Evolutionary conservation across 2,888 invertebrate species (phyloP), one percentile per base, ranked within the genome.

Genomic region (Microctonus hyperodae): DNA sequence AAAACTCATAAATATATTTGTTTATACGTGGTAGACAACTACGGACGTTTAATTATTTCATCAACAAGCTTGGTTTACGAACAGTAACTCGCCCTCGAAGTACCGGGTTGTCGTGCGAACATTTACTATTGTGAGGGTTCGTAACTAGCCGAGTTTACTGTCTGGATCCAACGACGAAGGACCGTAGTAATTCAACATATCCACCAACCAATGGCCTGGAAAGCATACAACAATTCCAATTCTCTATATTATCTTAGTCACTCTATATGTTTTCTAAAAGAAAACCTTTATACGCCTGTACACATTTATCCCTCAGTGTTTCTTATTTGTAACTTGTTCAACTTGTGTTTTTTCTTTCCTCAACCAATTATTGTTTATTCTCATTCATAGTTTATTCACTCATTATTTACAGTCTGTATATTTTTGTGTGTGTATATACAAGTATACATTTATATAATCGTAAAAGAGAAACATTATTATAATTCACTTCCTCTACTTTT

Each of bases 111-210:
- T 66, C 64, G 60, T 56, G 64, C 64, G 51, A 61, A 68, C 68
- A 61, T 70, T 73, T 72, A 72, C 67, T 68, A 64, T 69, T 67
- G 51, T 64, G 65, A 62, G 65, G 67, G 69, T 63, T 68, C 69
- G 68, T 69, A 67, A 69, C 68, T 68, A 28, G 7, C 64, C 28
- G 63, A 70, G 72, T 73, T 72, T 73, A 71, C 64, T 65, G 70
- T 72, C 68, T 64, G 53, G 56, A 69, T 55, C 68, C 64, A 28
- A 3, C 4, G 60, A 44, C n/a, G 62, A 64, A 65, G 63, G 63
- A 68, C 68, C 69, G 70, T 71, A 70, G 70, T 71, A 70, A 70
- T 73, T 72, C 72, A 73, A 68, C 72, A 71, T n/a, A n/a, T 72
- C 68, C 69, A 61, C 63, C 61, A 64, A 67, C 65, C 70, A 72